Evolutionary conservation across 2,888 invertebrate genomes (phyloP).

Genomic region (Megastigmus dorsalis): DNA sequence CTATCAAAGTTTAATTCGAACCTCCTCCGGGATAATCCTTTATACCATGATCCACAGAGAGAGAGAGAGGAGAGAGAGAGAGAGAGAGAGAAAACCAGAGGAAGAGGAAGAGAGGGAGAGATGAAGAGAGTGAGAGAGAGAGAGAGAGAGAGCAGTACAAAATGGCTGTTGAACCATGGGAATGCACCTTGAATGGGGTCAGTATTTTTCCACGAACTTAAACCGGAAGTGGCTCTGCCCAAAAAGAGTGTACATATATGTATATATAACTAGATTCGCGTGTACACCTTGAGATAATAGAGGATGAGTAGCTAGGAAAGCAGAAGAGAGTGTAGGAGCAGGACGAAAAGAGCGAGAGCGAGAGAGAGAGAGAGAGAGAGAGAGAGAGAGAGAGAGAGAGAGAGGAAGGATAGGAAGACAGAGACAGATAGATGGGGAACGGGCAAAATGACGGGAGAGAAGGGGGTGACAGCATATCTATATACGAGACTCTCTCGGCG

Average conservation of each 20-base stretch:
- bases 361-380: background rate
- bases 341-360: background rate
- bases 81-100: background rate
- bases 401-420: background rate
- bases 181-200: no score
- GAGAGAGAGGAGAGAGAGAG: background rate
- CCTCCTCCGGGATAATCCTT: slow-evolving; percentile 19
- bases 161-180: no score
- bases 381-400: no score
- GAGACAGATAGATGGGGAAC: background rate
- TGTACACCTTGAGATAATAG: no score
- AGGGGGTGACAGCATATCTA: background rate
- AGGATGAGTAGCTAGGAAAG: background rate
- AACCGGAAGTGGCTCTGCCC: no score
- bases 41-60: background rate
- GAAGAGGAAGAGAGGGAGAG: background rate
- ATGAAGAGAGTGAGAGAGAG: background rate
- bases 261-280: no score
- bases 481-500: background rate
- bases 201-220: no score
- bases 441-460: background rate
- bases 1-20: slow-evolving; percentile 36
- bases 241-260: no score
- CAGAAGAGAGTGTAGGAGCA: background rate
- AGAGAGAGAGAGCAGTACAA: background rate